These are phyloP conservation scores for Hypothenemus hampei DNA, from an alignment of 1,140 invertebrate genomes.

Conservation along the genomic window DNA sequence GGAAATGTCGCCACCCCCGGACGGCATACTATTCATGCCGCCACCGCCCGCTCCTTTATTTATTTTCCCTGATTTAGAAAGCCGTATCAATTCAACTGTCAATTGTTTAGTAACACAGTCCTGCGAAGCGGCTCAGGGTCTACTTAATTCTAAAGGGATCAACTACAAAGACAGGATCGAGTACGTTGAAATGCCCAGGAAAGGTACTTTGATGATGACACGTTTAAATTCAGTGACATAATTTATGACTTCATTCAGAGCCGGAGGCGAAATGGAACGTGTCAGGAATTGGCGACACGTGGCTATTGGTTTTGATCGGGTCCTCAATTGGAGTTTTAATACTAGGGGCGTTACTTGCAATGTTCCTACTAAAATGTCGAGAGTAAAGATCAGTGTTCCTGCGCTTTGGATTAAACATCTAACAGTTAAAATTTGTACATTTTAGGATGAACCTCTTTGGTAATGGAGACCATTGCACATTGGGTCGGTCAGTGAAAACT, in stretches of 20 bases:
- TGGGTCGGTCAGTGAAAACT: slow-evolving; percentile 37
- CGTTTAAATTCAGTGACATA: neutral
- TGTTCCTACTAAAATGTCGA: slow-evolving; percentile 73
- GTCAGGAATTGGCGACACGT: slow-evolving; percentile 66
- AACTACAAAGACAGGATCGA: slow-evolving; percentile 53
- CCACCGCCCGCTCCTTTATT: slow-evolving; percentile 73
- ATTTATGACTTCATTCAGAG: slow-evolving; percentile 30
- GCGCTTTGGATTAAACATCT: no score
- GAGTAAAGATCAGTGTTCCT: slow-evolving; percentile 64
- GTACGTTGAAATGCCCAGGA: slow-evolving; percentile 67
- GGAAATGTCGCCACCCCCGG: slow-evolving; percentile 73
- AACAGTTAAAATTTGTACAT: neutral
- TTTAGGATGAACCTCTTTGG: slow-evolving; percentile 43
- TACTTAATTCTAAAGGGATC: slow-evolving; percentile 12
- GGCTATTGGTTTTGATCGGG: slow-evolving; percentile 72
- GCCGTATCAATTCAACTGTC: slow-evolving; percentile 51
- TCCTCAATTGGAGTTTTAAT: slow-evolving; percentile 73
- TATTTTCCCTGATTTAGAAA: slow-evolving; percentile 46
- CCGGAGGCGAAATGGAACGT: slow-evolving; percentile 40
- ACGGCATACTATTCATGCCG: slow-evolving; percentile 72
- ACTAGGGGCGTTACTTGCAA: slow-evolving; percentile 67
- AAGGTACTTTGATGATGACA: no score
- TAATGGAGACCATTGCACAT: slow-evolving; percentile 37
- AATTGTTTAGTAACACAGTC: slow-evolving; percentile 47
- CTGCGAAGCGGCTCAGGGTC: slow-evolving; percentile 34